Base-by-base conservation (phyloP, 2,797 vertebrate genomes). In the Euthynnus affinis region DNA sequence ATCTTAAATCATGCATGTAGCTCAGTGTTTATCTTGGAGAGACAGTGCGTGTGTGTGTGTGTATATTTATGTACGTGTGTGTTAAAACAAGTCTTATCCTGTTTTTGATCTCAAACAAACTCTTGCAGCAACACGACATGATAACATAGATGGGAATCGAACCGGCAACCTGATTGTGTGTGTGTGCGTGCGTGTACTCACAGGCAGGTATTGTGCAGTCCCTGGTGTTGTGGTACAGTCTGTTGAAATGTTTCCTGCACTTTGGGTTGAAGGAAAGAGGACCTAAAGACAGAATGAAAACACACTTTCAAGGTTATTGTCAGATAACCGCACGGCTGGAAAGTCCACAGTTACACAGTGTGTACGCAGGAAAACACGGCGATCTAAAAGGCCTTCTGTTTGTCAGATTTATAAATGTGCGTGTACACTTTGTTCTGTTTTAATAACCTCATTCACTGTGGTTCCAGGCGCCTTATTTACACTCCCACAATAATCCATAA, bases 121-220 rank as follows among this genome's bases (percentile, higher is more conserved):
- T 76, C 77, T 69, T 78, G 49, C 76, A 79, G 76, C 23, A 59
- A 70, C 73, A 51, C 9, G 62, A 29, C 48, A 27, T 23, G 49
- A 22, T 29, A 49, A 59, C 20, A 65, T 2, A 53, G 48, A 53
- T 40, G 64, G 44, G 66, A 65, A 59, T 66, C 27, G 44, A 66
- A 70, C 56, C 34, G 9, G 44, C 60, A 18, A 53, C 51, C 40
- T 14, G 13, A 42, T 13, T 14, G 40, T 9, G 40, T 42, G 62
- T 69, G 63, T 73, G 71, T 55, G 64, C 69, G 61, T 42, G 58
- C n/a, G 17, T 9, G 32, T 65, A 96, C 98, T 97, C 95, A 99
- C 98, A 97, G 85, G 96, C 95, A 37, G 98, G 97, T 61, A 95
- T 91, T 51, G 96, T 98, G 91, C 98, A 99, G 88, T 99, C 98